These are phyloP conservation scores for Psilopsiagon aurifrons DNA, from an alignment of 2,113 vertebrate genomes.

Conservation along the genomic window DNA sequence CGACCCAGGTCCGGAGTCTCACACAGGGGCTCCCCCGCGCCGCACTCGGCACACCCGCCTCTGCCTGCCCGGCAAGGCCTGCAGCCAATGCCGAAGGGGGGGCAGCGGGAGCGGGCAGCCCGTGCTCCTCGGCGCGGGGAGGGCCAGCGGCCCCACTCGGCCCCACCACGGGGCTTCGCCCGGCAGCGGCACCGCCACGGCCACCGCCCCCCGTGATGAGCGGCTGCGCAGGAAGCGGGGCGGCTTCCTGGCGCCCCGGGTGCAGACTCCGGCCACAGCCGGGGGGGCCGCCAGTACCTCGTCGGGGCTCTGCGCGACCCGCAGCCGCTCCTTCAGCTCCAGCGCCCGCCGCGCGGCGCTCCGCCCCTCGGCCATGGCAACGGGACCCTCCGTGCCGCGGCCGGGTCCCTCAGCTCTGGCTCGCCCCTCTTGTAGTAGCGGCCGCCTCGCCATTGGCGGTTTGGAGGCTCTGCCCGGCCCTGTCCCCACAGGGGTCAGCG, in stretches of 20 bases:
- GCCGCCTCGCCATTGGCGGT: not conserved
- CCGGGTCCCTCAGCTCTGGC: fast-evolving
- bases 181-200: too few species aligned
- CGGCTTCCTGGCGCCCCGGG: too few species aligned
- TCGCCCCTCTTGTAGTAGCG: not conserved
- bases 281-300: not conserved
- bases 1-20: fast-evolving
- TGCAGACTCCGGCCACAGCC: not conserved
- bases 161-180: not conserved
- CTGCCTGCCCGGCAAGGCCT: not conserved
- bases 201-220: too few species aligned
- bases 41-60: not conserved
- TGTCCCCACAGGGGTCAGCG: fast-evolving
- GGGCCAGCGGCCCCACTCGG: too few species aligned
- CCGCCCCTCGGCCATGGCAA: not conserved
- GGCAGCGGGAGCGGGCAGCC: too few species aligned
- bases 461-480: fast-evolving
- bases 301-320: conserved; percentile 23
- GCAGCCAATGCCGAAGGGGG: fast-evolving
- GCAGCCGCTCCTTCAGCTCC: conserved; percentile 74
- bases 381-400: too few species aligned
- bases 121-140: fast-evolving
- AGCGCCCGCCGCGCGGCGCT: conserved; percentile 57
- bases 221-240: too few species aligned
- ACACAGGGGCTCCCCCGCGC: fast-evolving